Percentiles rank a stretch among this genome's conserved stretches.
These are phyloP conservation scores for Brachyrhaphis roseni DNA, from an alignment of 2,797 vertebrate species.

Conservation along the genomic window DNA sequence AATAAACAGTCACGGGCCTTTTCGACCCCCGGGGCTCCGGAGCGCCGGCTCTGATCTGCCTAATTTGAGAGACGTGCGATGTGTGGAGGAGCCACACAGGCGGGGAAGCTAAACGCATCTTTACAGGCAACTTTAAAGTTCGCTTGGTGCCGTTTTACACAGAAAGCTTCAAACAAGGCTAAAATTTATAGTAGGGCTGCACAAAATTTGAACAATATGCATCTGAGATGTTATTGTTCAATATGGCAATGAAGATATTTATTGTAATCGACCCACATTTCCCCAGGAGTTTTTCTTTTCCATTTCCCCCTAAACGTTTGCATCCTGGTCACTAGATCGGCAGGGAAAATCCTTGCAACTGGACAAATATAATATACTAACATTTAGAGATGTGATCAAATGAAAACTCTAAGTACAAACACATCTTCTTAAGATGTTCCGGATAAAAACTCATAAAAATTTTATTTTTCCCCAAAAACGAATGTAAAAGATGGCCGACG, in stretches of 20 bases:
- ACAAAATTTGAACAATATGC: not conserved
- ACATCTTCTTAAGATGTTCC: not conserved
- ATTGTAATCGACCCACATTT: not conserved
- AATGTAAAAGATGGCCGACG: not conserved
- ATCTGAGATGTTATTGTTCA: not conserved
- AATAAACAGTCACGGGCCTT: constrained; percentile 83
- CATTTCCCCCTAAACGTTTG: not conserved
- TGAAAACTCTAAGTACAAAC: not conserved
- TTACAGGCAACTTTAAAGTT: not conserved
- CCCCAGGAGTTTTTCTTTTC: not conserved
- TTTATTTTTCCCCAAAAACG: not conserved
- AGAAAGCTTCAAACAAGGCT: constrained; percentile 10
- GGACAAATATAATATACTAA: not conserved
- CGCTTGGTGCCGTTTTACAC: constrained; percentile 10
- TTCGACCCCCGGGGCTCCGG: constrained; percentile 62
- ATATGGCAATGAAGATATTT: not conserved
- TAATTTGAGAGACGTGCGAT: constrained; percentile 61
- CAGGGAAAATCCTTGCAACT: not conserved
- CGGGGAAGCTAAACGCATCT: constrained; percentile 6
- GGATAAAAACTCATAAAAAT: not conserved
- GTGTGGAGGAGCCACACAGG: constrained; percentile 37
- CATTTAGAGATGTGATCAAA: not conserved
- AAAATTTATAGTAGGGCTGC: constrained; percentile 5
- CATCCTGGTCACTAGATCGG: not conserved
- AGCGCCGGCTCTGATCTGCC: constrained; percentile 68